These are phyloP conservation scores for Hirtodrosophila alboralis DNA, from an alignment of 2,888 invertebrate species.

Conservation along the genomic window DNA sequence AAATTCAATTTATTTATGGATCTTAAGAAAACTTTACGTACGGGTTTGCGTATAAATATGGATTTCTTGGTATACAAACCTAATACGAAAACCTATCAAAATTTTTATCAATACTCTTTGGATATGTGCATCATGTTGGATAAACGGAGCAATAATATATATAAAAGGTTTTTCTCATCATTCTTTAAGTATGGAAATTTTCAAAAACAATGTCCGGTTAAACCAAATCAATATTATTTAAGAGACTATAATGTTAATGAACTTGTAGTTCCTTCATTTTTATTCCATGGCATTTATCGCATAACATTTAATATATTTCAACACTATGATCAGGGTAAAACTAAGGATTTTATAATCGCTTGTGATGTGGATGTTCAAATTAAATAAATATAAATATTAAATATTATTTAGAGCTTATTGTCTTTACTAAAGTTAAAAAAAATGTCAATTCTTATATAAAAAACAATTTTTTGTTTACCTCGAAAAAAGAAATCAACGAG, in stretches of 20 bases:
- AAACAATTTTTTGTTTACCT: too few species aligned
- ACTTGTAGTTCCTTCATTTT: slow-evolving; percentile 46
- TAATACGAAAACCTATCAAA: slow-evolving; percentile 14
- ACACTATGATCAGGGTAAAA: neutral
- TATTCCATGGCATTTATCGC: slow-evolving; percentile 46
- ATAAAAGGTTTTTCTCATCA: slow-evolving; percentile 50
- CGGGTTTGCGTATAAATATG: slow-evolving; percentile 42
- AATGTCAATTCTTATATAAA: too few species aligned
- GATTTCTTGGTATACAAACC: slow-evolving; percentile 27
- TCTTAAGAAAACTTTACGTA: slow-evolving; percentile 10
- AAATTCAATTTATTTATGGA: slow-evolving; percentile 28
- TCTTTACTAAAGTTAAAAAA: too few species aligned
- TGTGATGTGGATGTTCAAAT: slow-evolving; percentile 45
- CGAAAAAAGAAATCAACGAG: too few species aligned
- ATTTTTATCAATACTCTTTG: slow-evolving; percentile 51
- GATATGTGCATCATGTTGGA: slow-evolving; percentile 63
- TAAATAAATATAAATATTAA: slow-evolving; percentile 26
- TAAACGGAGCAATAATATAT: slow-evolving; percentile 38
- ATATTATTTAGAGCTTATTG: neutral
- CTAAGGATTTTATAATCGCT: slow-evolving; percentile 26
- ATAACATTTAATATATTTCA: slow-evolving; percentile 43
- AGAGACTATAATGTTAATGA: slow-evolving; percentile 37
- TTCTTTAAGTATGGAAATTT: slow-evolving; percentile 62
- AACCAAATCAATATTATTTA: slow-evolving; percentile 47
- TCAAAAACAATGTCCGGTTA: slow-evolving; percentile 52